Base-by-base conservation (phyloP, 2,888 invertebrate species). In the Cephus rjabovi region DNA sequence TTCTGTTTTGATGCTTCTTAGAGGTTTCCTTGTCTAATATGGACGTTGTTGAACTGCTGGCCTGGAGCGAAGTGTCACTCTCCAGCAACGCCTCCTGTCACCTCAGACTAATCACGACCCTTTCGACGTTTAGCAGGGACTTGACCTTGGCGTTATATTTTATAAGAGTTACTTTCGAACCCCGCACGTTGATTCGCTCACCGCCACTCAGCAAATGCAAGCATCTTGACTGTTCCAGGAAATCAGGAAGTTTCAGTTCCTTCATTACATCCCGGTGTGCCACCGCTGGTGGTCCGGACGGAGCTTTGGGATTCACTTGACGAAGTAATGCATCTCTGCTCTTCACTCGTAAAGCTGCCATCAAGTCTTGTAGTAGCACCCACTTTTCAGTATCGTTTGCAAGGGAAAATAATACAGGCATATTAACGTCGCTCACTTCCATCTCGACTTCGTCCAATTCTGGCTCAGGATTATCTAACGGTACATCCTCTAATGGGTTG, bases 101-200 rank as follows among this genome's bases (percentile, higher is more conserved):
- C 92, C 93, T 93, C 77, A 92, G 89, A 80, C 90, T 91, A 92
- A 96, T 94, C 83, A 95, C 92, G 83, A 95, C 94, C 82, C 95
- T 95, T 92, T 97, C 97, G 79, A 97, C 95, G 90, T 96, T 96
- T 87, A 97, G 93, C 89, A 97, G 93, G 92, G 96, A 95, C 87
- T 95, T 94, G 84, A 97, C 95, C 91, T 95, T 96, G 88, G 97
- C 96, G 86, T 96, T 97, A 92, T 97, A 97, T 89, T 95, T 95
- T 83, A 97, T 95, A 78, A 97, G 94, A 76, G 95, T 95, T 85
- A 97, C 95, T 91, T 96, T 96, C 75, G 96, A 96, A 73, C 96
- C 95, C 79, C 96, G 94, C 78, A 96, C 95, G 90, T 96, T 96
- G 80, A 97, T 93, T 89, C 96, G 95, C 90, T 96, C 96, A 56